A percentile compares a stretch with the other conserved stretches of the same genome.
Conservation (phyloP, 2,888 invertebrate species). For the Nemapogon koenigi region DNA sequence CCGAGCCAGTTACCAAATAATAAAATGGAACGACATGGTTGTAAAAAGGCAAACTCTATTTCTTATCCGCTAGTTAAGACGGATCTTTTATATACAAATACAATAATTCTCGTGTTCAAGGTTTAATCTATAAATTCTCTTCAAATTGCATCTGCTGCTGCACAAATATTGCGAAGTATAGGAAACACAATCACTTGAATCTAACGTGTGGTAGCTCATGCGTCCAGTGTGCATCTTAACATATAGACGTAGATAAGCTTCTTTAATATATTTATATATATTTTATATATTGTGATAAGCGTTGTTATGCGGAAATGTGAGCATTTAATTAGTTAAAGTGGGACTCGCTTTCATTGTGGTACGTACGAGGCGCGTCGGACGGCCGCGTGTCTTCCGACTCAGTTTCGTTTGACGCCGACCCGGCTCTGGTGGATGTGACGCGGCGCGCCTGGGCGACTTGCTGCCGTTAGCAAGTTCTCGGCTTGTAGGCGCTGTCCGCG, state of each 20-base stretch:
- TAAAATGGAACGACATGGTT: conserved; percentile 27
- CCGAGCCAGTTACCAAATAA: conserved; percentile 53
- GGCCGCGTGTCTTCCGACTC: conserved; percentile 9
- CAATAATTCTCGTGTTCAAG: conserved; percentile 39
- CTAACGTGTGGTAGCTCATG: conserved; percentile 58
- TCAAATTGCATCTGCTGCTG: conserved; percentile 59
- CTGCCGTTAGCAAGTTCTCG: conserved; percentile 54
- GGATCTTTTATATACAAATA: conserved; percentile 33
- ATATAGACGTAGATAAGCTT: conserved; percentile 60
- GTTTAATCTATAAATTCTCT: conserved; percentile 13
- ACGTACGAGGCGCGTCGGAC: neutral
- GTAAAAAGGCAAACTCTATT: conserved; percentile 25
- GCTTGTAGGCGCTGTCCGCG: conserved; percentile 43
- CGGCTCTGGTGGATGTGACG: conserved; percentile 16
- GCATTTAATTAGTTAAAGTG: conserved; percentile 56
- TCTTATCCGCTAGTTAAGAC: conserved; percentile 27
- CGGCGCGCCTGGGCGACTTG: conserved; percentile 58
- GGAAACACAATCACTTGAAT: conserved; percentile 14
- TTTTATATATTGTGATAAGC: conserved; percentile 65
- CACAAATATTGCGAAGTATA: conserved; percentile 45
- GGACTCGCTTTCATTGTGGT: conserved; percentile 20
- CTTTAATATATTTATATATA: conserved; percentile 45
- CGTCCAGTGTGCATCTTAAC: conserved; percentile 54
- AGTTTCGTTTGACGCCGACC: conserved; percentile 13
- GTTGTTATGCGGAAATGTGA: conserved; percentile 60